Base-by-base conservation (phyloP, 2,888 invertebrate species). In the Thecocarcelia acutangulata region DNA sequence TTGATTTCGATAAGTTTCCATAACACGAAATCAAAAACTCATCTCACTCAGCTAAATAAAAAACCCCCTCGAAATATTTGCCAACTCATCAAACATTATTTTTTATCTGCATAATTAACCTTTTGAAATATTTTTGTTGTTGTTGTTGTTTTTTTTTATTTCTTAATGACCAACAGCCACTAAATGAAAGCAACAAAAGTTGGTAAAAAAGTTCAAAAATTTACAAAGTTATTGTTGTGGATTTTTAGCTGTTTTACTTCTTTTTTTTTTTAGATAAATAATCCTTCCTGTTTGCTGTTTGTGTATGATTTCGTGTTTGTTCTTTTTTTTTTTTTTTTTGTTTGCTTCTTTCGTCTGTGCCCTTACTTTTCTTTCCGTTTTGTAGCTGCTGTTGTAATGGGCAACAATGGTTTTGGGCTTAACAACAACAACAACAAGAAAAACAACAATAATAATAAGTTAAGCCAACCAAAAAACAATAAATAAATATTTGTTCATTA, bases 331-430 rank as follows among this genome's bases (percentile, higher is more conserved):
- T 42, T 12, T 42, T 5, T 4, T 28, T 19, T 64, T 40, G 40
- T 21, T 17, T 37, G n/a, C 37, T 33, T 44, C 68, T 21, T 17
- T 37, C 37, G 21, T 44, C 64, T 50, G 48, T 52, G n/a, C 68
- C 72, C 59, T 56, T 24, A 24, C 13, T 50, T 54, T 15, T 68
- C 63, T 48, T 56, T 24, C 15, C 59, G 40, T 69, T 73, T 80
- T 80, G 75, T 80, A 83, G 77, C 21, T 19, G 77, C 21, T 19
- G 54, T 54, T 54, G 54, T 70, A 73, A 44, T 52, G 58, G 56
- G 52, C 83, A 76, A 86, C 85, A 87, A 86, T 85, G 85, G 86
- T 86, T 87, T 86, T 83, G 68, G 76, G 33, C 58, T 61, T 58
- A 74, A 81, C 78, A 61, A 40, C 37, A 68, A 54, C 28, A 63